Evolutionary conservation across 2,888 invertebrate genomes (phyloP), one percentile per base, ranked within the genome.

Genomic region (Clusia tigrina): DNA sequence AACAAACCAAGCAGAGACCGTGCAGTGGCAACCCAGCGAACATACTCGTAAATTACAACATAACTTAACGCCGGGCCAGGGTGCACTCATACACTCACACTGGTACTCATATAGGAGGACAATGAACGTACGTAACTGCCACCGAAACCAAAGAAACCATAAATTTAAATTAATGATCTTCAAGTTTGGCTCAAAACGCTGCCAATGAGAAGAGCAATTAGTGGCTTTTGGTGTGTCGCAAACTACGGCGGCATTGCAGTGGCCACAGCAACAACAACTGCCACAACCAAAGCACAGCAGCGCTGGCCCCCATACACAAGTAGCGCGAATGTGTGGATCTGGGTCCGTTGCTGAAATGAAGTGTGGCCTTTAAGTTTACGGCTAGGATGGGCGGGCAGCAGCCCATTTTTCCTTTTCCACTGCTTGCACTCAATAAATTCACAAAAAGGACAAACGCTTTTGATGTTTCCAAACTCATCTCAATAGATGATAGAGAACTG

Each of bases 101-200:
- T n/a, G 48, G 6, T n/a, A 58, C 32, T 51, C 53, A 42, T 25
- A 15, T 59, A 17, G 38, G 52, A 25, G 18, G 23, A n/a, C 46
- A 20, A 51, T 24, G 20, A 32, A 42, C 42, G 32, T 2, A 46
- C 23, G 17, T 54, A n/a, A 24, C 54, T 60, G 24, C 48, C 54
- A 24, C n/a, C 52, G 17, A 72, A 76, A 72, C 71, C 71, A 71
- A 75, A 78, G 72, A 78, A 74, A 77, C 78, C 74, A 79, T 78
- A 79, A 77, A 78, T 78, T 78, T 73, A 77, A 79, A 78, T 80
- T 80, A 79, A 80, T 79, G 78, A 78, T 79, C 76, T 74, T 62
- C 66, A 48, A 63, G 67, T 54, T 54, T 53, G 54, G 48, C 15
- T 18, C 48, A 48, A 59, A 51, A 38, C n/a, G 54, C 26, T 58